Conservation (phyloP, 2,113 vertebrate genomes). For the Aramus guarauna region DNA sequence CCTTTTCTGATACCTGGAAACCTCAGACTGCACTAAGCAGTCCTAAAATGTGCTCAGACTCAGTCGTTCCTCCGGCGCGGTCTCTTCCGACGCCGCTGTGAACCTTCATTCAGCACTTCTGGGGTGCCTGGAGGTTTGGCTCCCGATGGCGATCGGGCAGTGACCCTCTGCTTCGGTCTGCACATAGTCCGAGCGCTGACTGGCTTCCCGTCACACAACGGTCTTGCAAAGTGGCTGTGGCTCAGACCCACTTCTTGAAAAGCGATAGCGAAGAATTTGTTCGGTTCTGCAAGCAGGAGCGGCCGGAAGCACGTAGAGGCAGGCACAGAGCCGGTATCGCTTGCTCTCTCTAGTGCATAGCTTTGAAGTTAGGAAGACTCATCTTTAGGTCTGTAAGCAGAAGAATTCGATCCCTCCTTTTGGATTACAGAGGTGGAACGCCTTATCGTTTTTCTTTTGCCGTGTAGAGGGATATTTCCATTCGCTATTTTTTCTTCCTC, state of each 20-base stretch:
- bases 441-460: background rate
- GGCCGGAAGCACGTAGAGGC: background rate
- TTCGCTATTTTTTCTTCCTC: background rate
- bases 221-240: background rate
- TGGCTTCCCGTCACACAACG: background rate
- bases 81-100: background rate
- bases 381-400: background rate
- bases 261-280: background rate
- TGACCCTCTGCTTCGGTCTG: background rate
- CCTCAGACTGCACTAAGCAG: background rate
- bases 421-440: background rate
- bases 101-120: background rate
- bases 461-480: background rate
- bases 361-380: background rate
- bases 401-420: background rate
- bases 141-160: accelerated
- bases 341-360: background rate
- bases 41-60: background rate
- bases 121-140: background rate
- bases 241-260: background rate
- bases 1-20: background rate
- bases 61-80: accelerated
- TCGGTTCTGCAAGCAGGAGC: background rate
- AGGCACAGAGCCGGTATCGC: background rate
- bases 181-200: background rate